These are phyloP conservation scores for Phyllotreta cruciferae DNA, from an alignment of 2,888 invertebrate genomes.

Conservation along the genomic window DNA sequence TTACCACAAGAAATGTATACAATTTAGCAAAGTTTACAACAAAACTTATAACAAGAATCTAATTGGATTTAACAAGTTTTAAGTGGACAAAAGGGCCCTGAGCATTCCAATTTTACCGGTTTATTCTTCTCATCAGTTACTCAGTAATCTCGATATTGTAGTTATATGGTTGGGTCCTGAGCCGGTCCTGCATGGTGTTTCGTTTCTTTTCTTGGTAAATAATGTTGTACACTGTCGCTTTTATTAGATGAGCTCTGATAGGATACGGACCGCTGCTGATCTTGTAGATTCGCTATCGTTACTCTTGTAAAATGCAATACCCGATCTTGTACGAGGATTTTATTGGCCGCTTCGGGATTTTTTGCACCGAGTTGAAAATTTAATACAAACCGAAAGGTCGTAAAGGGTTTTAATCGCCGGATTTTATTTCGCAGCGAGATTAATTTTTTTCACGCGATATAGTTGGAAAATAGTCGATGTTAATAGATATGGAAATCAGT, in stretches of 20 bases:
- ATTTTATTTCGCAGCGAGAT: neutral
- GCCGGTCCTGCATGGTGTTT: constrained; percentile 6
- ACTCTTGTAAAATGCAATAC: constrained; percentile 43
- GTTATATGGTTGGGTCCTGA: neutral
- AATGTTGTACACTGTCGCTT: constrained; percentile 56
- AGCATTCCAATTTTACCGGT: too few relatives aligned
- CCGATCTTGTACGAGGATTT: constrained; percentile 33
- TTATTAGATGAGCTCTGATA: constrained; percentile 49
- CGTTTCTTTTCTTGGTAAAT: constrained; percentile 36
- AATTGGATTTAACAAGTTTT: too few relatives aligned
- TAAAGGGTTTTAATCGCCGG: constrained; percentile 32
- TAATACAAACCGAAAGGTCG: neutral
- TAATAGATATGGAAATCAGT: too few relatives aligned
- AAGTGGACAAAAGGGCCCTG: too few relatives aligned
- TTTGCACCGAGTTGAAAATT: too few relatives aligned
- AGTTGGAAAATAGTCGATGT: too few relatives aligned
- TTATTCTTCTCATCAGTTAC: too few relatives aligned
- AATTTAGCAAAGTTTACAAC: too few relatives aligned
- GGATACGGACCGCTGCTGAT: constrained; percentile 48
- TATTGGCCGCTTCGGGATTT: constrained; percentile 19
- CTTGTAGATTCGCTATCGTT: constrained; percentile 47
- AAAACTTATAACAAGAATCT: too few relatives aligned
- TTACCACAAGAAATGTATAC: too few relatives aligned
- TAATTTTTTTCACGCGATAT: too few relatives aligned
- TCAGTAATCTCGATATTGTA: too few relatives aligned